phyloP scores from a whole-genome alignment of 92 coral and sea anemone species.

The Epizoanthus rinbou region DNA sequence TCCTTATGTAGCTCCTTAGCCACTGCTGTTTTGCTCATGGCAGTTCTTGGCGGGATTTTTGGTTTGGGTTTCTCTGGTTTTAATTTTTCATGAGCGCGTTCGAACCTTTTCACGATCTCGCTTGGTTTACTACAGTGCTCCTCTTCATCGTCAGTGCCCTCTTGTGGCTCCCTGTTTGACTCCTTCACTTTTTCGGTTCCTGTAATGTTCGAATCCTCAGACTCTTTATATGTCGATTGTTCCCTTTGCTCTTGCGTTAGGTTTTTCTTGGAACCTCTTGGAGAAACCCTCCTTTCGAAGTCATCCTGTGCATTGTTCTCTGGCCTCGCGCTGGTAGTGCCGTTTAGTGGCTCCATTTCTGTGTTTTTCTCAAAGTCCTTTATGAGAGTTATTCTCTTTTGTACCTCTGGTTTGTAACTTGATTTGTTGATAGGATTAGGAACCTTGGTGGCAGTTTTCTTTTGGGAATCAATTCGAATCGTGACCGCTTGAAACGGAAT shows the following conservation, averaged over 20 bases:
- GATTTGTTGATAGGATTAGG: background rate
- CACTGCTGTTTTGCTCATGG: background rate
- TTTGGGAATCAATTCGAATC: constrained; percentile 24
- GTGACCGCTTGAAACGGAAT: constrained; percentile 30
- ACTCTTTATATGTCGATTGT: background rate
- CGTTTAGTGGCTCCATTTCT: background rate
- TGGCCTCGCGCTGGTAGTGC: background rate
- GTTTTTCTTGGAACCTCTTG: background rate
- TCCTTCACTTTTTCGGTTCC: background rate
- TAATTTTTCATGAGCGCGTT: constrained; percentile 39
- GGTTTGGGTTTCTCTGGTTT: constrained; percentile 36
- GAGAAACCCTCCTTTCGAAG: background rate
- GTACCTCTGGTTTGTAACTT: background rate
- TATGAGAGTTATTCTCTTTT: background rate
- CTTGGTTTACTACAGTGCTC: constrained; percentile 58
- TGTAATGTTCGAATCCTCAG: background rate
- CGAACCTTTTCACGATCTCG: constrained; percentile 71
- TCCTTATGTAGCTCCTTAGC: background rate
- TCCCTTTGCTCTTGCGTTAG: constrained; percentile 1
- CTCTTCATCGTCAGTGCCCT: constrained; percentile 23
- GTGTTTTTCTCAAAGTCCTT: constrained; percentile 1
- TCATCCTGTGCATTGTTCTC: background rate
- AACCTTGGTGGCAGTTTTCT: constrained; percentile 17
- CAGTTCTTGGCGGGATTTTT: constrained; percentile 5
- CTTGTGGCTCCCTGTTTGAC: background rate